Evolutionary conservation across 92 coral and sea anemone species (phyloP).

Genomic region (Plumapathes pennacea): DNA sequence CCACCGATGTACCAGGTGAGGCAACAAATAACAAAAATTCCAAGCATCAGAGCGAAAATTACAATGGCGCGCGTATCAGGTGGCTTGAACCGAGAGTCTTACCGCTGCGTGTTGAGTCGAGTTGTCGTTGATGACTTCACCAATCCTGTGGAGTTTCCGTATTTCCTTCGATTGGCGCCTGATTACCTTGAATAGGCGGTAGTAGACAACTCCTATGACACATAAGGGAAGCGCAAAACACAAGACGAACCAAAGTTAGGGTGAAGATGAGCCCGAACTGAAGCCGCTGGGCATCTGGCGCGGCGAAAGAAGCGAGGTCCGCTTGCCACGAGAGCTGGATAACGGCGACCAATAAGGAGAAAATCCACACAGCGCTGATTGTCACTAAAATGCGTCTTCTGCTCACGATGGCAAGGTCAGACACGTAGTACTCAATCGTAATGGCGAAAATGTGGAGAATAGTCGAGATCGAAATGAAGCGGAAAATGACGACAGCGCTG

Average conservation of each 20-base stretch:
- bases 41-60: conserved; percentile 87
- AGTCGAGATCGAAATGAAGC: conserved; percentile 89
- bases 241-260: conserved; percentile 51
- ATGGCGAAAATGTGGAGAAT: conserved; percentile 88
- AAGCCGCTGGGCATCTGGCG: conserved; percentile 29
- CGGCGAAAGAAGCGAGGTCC: conserved; percentile 40
- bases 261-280: conserved; percentile 65
- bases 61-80: conserved; percentile 86
- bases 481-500: conserved; percentile 70
- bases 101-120: conserved; percentile 41
- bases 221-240: conserved; percentile 72
- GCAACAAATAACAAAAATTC: conserved; percentile 88
- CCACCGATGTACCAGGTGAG: conserved; percentile 79
- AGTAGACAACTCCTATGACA: conserved; percentile 73
- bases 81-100: conserved; percentile 37
- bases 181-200: conserved; percentile 79
- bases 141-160: conserved; percentile 53
- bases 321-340: conserved; percentile 87
- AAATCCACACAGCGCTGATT: conserved; percentile 71
- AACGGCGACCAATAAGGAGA: conserved; percentile 67
- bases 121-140: too few relatives aligned
- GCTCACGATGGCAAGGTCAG: conserved; percentile 73
- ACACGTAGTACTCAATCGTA: conserved; percentile 83
- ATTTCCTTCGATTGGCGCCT: conserved; percentile 72
- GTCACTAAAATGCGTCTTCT: conserved; percentile 57